Conservation (phyloP, 2,888 invertebrate genomes). For the Salpingus planirostris region DNA sequence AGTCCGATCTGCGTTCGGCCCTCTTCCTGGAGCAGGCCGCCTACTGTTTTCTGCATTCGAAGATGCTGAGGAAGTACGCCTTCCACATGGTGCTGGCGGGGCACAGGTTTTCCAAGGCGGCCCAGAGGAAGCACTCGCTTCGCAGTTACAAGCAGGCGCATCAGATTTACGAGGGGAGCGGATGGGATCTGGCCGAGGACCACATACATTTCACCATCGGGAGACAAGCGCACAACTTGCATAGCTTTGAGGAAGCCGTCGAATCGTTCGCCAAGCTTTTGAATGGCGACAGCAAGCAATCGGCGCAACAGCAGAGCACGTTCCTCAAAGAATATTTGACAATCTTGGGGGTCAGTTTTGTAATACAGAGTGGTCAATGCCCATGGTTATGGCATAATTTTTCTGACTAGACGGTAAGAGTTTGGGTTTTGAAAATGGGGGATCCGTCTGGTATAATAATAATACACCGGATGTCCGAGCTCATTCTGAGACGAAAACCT, state of each 20-base stretch:
- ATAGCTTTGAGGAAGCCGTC: slow-evolving; percentile 59
- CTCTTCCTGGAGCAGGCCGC: slow-evolving; percentile 92
- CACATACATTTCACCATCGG: slow-evolving; percentile 94
- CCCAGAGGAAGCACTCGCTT: slow-evolving; percentile 85
- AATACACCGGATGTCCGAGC: no score
- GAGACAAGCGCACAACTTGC: slow-evolving; percentile 76
- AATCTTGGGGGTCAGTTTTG: slow-evolving; percentile 65
- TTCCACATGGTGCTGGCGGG: slow-evolving; percentile 96
- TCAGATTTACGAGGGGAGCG: slow-evolving; percentile 61
- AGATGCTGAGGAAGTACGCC: slow-evolving; percentile 85
- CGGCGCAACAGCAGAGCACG: slow-evolving; percentile 63
- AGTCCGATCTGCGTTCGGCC: slow-evolving; percentile 92
- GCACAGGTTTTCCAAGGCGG: slow-evolving; percentile 88
- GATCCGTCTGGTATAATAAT: no score
- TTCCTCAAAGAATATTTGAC: slow-evolving; percentile 83
- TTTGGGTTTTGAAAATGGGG: no score
- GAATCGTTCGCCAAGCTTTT: slow-evolving; percentile 72
- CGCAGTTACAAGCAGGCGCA: slow-evolving; percentile 88
- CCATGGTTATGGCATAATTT: no score
- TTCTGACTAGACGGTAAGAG: neutral
- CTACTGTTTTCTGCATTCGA: slow-evolving; percentile 72
- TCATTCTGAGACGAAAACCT: no score
- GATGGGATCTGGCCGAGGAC: slow-evolving; percentile 90
- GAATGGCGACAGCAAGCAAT: slow-evolving; percentile 60
- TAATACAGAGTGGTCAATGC: no score